phyloP scores from a whole-genome alignment of 2,797 vertebrate genomes.

The Cheirogaleus major region DNA sequence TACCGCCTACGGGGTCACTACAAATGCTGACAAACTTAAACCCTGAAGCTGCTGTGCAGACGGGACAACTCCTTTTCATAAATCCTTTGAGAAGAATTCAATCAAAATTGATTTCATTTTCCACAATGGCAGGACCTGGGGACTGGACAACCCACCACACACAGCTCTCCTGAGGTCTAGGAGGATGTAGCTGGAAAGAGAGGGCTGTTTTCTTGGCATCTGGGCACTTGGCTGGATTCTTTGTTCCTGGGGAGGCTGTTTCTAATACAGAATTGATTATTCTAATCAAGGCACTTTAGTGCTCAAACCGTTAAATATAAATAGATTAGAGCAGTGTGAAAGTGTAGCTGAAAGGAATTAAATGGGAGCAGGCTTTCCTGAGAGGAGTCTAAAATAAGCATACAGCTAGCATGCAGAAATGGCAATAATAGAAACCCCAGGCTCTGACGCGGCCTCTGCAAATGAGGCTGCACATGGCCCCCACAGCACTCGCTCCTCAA shows the following conservation, averaged over 20 bases:
- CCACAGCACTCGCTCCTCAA: neutral
- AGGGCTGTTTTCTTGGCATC: constrained; percentile 37
- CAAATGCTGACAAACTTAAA: neutral
- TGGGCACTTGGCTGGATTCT: constrained; percentile 59
- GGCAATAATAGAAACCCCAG: constrained; percentile 72
- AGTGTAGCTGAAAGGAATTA: constrained; percentile 76
- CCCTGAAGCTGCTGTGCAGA: neutral
- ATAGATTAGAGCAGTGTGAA: constrained; percentile 80
- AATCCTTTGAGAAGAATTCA: neutral
- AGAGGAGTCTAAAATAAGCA: constrained; percentile 77
- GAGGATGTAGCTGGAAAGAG: constrained; percentile 32
- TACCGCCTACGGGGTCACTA: neutral
- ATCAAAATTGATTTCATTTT: constrained; percentile 7
- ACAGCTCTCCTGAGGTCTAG: constrained; percentile 62
- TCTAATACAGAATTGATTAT: constrained; percentile 78
- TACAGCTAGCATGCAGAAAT: constrained; percentile 70
- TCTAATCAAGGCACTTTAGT: constrained; percentile 75
- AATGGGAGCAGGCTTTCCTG: constrained; percentile 76
- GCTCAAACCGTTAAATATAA: constrained; percentile 78
- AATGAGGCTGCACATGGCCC: neutral
- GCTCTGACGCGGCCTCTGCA: constrained; percentile 27
- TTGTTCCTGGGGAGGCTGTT: constrained; percentile 57
- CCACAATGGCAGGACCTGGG: neutral
- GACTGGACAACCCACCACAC: neutral
- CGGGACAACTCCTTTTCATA: neutral